A percentile compares a stretch with the other conserved stretches of the same genome.
Evolutionary conservation across 1,140 invertebrate species (phyloP).

Genomic region (Sitobion miscanthi): DNA sequence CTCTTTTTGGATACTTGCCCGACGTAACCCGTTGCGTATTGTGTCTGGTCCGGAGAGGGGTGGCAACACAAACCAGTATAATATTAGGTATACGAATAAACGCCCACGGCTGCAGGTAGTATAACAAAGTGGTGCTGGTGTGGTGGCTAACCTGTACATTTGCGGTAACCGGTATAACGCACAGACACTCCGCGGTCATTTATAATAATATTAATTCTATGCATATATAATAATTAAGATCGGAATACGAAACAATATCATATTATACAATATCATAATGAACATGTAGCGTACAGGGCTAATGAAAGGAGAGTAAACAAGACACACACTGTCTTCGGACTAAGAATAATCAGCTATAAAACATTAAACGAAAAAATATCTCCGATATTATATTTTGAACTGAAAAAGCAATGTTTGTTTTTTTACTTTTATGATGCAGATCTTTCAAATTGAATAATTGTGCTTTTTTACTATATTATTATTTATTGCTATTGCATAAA

Average conservation of each 20-base stretch:
- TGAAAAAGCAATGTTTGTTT: not conserved
- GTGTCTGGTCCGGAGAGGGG: constrained; percentile 37
- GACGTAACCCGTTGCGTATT: constrained; percentile 39
- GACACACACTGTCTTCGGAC: no score
- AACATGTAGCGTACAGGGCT: not conserved
- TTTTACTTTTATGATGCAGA: no score
- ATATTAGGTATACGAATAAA: not conserved
- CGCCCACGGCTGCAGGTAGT: not conserved
- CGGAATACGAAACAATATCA: not conserved
- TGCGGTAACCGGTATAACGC: constrained; percentile 18
- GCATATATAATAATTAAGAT: not conserved
- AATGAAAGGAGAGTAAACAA: not conserved
- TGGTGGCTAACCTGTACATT: not conserved
- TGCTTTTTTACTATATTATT: no score
- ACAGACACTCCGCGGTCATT: not conserved
- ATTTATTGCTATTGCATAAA: no score
- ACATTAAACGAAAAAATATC: not conserved
- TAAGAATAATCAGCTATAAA: not conserved
- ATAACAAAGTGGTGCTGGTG: not conserved
- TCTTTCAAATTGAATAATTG: no score
- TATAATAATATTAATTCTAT: not conserved
- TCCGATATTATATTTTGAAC: not conserved
- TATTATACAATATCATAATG: not conserved
- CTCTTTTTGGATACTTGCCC: constrained; percentile 19
- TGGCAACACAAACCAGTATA: not conserved